phyloP scores from a whole-genome alignment of 2,888 invertebrate genomes.

The Acanthacorydalis orientalis region DNA sequence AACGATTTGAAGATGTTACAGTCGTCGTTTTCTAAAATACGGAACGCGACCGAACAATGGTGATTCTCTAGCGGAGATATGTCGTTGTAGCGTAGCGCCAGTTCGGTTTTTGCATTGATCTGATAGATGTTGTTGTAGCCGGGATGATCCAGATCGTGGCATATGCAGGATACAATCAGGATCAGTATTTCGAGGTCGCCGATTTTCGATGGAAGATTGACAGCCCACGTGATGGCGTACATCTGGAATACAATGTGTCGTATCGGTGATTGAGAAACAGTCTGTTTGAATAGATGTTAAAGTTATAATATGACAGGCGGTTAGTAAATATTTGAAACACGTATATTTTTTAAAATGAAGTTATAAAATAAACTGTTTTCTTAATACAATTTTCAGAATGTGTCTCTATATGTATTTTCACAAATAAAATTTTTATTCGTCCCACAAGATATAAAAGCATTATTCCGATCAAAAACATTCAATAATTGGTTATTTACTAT shows the following conservation, averaged over 20 bases:
- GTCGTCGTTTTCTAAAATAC: constrained; percentile 59
- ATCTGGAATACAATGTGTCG: constrained; percentile 33
- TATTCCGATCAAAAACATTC: too few relatives aligned
- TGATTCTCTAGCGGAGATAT: constrained; percentile 75
- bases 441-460: too few relatives aligned
- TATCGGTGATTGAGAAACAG: too few relatives aligned
- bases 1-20: constrained; percentile 64
- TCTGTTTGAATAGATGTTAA: neutral
- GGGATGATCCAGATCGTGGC: constrained; percentile 66
- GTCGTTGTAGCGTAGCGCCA: constrained; percentile 67
- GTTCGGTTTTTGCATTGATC: constrained; percentile 68
- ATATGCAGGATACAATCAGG: constrained; percentile 60
- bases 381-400: too few relatives aligned
- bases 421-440: too few relatives aligned
- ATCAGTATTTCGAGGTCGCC: constrained; percentile 62
- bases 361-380: too few relatives aligned
- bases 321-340: too few relatives aligned
- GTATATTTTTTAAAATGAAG: too few relatives aligned
- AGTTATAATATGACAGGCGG: neutral
- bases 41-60: constrained; percentile 71
- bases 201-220: constrained; percentile 48
- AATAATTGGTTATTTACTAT: too few relatives aligned
- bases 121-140: constrained; percentile 66
- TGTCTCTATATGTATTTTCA: too few relatives aligned
- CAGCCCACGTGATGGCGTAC: constrained; percentile 63